These are phyloP conservation scores for Prenolepis imparis DNA, from an alignment of 2,888 invertebrate species.

Conservation along the genomic window DNA sequence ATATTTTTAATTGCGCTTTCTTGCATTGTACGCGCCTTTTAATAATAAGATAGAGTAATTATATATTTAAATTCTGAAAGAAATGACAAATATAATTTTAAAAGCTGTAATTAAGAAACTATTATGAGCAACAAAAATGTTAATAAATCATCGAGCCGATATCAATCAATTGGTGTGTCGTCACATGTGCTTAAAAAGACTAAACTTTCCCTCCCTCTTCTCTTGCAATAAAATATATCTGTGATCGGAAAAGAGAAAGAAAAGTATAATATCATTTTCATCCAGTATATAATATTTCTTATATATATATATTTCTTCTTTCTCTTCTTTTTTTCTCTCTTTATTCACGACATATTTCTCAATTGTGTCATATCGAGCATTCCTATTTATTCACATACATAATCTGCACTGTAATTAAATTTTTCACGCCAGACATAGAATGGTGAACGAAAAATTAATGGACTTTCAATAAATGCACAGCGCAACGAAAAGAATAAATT, in stretches of 20 bases:
- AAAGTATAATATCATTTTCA: slow-evolving; percentile 39
- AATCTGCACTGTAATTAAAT: slow-evolving; percentile 24
- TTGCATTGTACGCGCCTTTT: too few relatives aligned
- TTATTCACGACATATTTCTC: neutral
- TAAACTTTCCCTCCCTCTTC: neutral
- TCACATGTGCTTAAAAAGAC: neutral
- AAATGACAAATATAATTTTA: neutral
- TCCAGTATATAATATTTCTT: neutral
- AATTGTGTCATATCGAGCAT: neutral
- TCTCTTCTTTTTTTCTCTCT: neutral
- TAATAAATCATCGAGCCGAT: neutral
- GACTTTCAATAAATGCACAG: neutral
- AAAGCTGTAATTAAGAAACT: neutral
- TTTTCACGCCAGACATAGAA: slow-evolving; percentile 11
- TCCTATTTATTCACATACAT: neutral
- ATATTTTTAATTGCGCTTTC: too few relatives aligned
- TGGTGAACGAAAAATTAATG: slow-evolving; percentile 2
- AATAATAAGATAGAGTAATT: too few relatives aligned
- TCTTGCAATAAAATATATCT: slow-evolving; percentile 13
- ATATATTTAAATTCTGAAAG: too few relatives aligned
- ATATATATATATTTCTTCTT: neutral
- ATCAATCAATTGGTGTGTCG: neutral
- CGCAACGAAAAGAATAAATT: slow-evolving; percentile 3
- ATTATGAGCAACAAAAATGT: neutral
- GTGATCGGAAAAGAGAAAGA: slow-evolving; percentile 30